Percentiles rank a stretch among this genome's conserved stretches.
These are phyloP conservation scores for Menidia beryllina DNA, from an alignment of 2,113 vertebrate genomes.

Conservation along the genomic window DNA sequence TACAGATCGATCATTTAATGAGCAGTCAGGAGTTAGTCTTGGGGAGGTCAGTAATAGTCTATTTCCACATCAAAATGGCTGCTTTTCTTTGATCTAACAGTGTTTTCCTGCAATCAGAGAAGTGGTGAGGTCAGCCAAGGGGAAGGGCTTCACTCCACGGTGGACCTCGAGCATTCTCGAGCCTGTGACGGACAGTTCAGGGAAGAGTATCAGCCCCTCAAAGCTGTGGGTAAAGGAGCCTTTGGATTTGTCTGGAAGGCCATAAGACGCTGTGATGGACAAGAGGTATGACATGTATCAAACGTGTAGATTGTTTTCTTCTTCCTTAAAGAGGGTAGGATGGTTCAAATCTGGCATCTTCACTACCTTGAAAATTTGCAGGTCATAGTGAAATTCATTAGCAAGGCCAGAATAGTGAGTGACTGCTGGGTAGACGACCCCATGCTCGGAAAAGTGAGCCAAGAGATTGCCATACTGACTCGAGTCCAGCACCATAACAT, in stretches of 20 bases:
- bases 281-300: constrained; percentile 82
- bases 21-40: constrained; percentile 72
- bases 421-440: constrained; percentile 93
- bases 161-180: constrained; percentile 85
- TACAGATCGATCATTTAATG: constrained; percentile 66
- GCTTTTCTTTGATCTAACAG: not conserved
- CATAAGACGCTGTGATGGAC: constrained; percentile 72
- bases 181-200: constrained; percentile 90
- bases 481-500: constrained; percentile 89
- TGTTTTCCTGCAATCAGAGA: constrained; percentile 62
- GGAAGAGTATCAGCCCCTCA: constrained; percentile 85
- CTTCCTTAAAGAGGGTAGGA: not conserved
- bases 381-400: constrained; percentile 96
- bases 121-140: constrained; percentile 71
- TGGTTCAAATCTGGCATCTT: not conserved
- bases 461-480: constrained; percentile 90
- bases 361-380: constrained; percentile 61
- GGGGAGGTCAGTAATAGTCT: constrained; percentile 73
- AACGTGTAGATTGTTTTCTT: not conserved
- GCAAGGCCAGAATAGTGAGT: constrained; percentile 88
- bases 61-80: not conserved
- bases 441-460: constrained; percentile 87
- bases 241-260: constrained; percentile 96
- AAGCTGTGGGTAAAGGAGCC: constrained; percentile 89
- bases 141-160: constrained; percentile 73